Base-by-base conservation (phyloP, 2,888 invertebrate genomes). In the Toxonevra muliebris region DNA sequence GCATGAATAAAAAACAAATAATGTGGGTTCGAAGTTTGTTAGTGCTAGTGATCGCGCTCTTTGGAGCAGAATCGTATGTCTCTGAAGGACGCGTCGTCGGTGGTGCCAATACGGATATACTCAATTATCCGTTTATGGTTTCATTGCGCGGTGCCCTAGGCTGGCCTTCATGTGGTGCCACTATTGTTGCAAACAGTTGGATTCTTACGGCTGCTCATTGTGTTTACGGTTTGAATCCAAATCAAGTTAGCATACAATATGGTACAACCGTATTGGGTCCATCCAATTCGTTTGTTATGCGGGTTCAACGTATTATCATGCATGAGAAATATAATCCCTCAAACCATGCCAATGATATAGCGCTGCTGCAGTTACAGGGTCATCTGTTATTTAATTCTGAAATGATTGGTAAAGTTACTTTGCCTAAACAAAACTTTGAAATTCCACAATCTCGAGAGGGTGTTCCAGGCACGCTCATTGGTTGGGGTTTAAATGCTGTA, bases 281-380 rank as follows among this genome's bases (percentile, higher is more conserved):
- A 0, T 30, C 13, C 0, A 78, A 78, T 13, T 69, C 72, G 10
- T 82, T 81, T 72, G 73, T 82, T 10, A 75, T 76, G 4, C 20
- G 66, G 0, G 73, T 85, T 5, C 73, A 76, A 43, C 72, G 74
- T 2, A 74, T 84, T 17, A 77, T 86, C n/a, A 71, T 75, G 40
- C 87, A 86, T 53, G 79, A 82, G 9, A 15, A 58, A 0, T 87
- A 83, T 73, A 71, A 75, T 66, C 75, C 73, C 0, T 3, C 0
- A 7, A 66, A 70, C 0, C 80, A 80, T 58, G 83, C 84, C 66
- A 85, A 85, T 66, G 87, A 87, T 48, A 83, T 86, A 15, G 82
- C 86, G 5, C 66, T 87, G 41, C 62, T 87, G 20, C 76, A 84
- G 79, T 74, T 84, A 65, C 66, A 61, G 1, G 71, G 65, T 0